These are phyloP conservation scores for Cranoglanis bouderius DNA, from an alignment of 2,113 vertebrate species.

Conservation along the genomic window DNA sequence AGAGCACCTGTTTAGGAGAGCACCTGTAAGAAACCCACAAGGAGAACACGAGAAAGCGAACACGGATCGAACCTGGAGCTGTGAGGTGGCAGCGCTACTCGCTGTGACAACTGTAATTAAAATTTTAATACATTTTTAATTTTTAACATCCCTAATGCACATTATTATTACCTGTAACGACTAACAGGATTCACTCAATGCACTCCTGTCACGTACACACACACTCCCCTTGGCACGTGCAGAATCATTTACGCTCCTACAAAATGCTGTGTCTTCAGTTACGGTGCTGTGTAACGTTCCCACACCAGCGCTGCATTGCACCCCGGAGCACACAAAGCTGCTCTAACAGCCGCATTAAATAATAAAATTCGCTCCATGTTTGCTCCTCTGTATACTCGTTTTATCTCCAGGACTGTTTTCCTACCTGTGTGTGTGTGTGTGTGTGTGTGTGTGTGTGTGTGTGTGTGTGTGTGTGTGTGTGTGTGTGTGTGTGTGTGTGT, in stretches of 20 bases:
- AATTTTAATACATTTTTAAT: not conserved
- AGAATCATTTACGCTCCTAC: not conserved
- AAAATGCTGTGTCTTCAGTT: slow-evolving; percentile 35
- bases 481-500: not conserved
- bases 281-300: slow-evolving; percentile 3
- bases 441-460: not conserved
- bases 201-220: not conserved
- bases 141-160: not conserved
- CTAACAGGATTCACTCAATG: not conserved
- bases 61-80: not conserved
- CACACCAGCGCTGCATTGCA: slow-evolving; percentile 3
- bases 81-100: not conserved
- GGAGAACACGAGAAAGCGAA: not conserved
- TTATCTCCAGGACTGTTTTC: not conserved
- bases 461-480: not conserved
- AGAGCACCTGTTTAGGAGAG: too few relatives aligned
- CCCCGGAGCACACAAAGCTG: slow-evolving; percentile 26
- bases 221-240: not conserved
- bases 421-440: not conserved
- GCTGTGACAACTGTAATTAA: not conserved
- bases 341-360: slow-evolving; percentile 18
- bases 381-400: not conserved
- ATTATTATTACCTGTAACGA: not conserved
- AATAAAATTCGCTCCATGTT: slow-evolving; percentile 4
- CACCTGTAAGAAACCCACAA: not conserved